These are phyloP conservation scores for Corynorhinus townsendii DNA, from an alignment of 2,113 vertebrate genomes.

Conservation along the genomic window DNA sequence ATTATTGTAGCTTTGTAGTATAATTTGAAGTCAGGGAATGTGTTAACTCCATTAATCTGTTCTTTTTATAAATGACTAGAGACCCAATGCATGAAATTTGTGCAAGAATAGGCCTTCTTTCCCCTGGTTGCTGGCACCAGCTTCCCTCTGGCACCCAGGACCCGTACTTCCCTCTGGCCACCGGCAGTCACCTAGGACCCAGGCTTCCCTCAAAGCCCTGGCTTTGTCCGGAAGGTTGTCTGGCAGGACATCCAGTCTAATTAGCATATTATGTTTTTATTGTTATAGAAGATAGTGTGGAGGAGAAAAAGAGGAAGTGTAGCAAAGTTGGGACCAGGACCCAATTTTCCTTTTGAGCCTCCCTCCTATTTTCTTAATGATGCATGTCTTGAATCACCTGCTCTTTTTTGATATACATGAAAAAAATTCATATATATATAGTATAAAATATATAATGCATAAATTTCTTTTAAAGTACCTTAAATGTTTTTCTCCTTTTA, in stretches of 20 bases:
- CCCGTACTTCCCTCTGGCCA: no score
- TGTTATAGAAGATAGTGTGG: neutral
- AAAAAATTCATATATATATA: neutral
- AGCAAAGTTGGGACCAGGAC: neutral
- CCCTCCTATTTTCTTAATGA: neutral
- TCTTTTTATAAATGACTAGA: neutral
- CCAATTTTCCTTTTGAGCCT: neutral
- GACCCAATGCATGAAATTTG: no score
- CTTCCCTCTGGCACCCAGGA: no score
- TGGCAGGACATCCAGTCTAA: no score
- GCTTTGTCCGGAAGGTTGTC: no score
- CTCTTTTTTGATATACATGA: neutral
- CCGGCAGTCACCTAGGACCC: no score
- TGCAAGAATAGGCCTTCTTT: no score
- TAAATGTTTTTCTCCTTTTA: neutral
- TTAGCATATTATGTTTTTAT: no score
- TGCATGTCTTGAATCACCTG: neutral
- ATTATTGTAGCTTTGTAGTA: neutral
- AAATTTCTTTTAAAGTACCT: neutral
- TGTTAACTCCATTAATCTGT: neutral
- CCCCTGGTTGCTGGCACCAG: no score
- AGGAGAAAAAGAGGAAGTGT: neutral
- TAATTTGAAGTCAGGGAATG: neutral
- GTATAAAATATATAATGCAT: neutral
- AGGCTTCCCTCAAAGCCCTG: no score